Conservation (phyloP, 23 tunicate species). For the Botrylloides violaceus region DNA sequence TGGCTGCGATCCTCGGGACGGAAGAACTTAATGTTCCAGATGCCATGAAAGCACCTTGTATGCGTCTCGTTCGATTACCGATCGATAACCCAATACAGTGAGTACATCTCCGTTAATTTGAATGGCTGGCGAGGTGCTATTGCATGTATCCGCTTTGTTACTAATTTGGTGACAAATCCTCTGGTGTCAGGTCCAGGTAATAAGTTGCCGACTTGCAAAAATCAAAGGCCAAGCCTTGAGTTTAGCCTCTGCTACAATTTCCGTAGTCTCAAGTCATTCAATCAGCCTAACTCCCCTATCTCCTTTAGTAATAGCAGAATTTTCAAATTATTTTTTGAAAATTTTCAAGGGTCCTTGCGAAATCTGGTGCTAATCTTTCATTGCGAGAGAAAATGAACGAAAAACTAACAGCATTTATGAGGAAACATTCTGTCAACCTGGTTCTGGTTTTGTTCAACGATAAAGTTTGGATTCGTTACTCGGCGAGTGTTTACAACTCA, state of each 20-base stretch:
- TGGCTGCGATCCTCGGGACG: slow-evolving; percentile 37
- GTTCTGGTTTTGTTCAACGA: slow-evolving; percentile 16
- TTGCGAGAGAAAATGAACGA: neutral
- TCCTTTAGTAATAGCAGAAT: too few relatives aligned
- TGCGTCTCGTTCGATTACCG: slow-evolving; percentile 45
- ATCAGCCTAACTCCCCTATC: too few relatives aligned
- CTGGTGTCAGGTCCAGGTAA: too few relatives aligned
- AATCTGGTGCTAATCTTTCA: neutral
- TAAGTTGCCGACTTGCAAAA: too few relatives aligned
- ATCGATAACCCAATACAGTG: neutral
- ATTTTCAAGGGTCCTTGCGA: neutral
- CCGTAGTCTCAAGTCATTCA: too few relatives aligned
- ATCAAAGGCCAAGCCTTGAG: too few relatives aligned
- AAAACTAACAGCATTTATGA: slow-evolving; percentile 5
- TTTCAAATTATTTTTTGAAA: neutral
- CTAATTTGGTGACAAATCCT: too few relatives aligned
- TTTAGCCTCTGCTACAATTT: too few relatives aligned
- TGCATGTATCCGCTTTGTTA: too few relatives aligned
- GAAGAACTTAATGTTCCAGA: slow-evolving; percentile 41
- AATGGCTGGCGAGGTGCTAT: too few relatives aligned
- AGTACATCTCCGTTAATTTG: too few relatives aligned
- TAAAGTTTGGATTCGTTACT: slow-evolving; percentile 18
- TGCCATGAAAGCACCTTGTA: slow-evolving; percentile 71
- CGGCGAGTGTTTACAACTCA: slow-evolving; percentile 35
- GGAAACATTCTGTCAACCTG: slow-evolving; percentile 9